These are phyloP conservation scores for Steatocranus sp. DNA, from an alignment of 2,797 vertebrate species.

Conservation along the genomic window DNA sequence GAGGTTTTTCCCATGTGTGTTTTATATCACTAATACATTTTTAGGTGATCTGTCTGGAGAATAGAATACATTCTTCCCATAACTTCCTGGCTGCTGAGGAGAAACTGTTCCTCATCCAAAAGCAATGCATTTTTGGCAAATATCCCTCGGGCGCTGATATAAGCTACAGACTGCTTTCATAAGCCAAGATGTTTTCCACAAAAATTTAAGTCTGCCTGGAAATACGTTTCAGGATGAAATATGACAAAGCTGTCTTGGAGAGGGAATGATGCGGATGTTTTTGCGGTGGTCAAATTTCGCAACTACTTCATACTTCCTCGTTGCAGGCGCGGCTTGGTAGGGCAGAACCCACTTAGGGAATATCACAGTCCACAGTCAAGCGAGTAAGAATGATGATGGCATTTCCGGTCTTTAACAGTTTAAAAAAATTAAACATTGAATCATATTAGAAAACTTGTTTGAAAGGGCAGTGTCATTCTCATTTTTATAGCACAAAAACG, in stretches of 20 bases:
- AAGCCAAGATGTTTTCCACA: background rate
- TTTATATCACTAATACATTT: background rate
- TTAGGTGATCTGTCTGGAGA: background rate
- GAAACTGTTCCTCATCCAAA: slow-evolving; percentile 26
- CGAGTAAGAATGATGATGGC: fast-evolving
- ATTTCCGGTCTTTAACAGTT: background rate
- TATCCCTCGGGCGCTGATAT: background rate
- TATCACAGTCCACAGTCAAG: background rate
- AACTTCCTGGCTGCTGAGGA: background rate
- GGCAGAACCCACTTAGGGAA: background rate
- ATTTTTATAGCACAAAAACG: background rate
- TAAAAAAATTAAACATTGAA: slow-evolving; percentile 6
- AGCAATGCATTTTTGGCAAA: slow-evolving; percentile 33
- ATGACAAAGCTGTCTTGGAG: background rate
- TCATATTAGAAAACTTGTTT: background rate
- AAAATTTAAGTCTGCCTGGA: background rate
- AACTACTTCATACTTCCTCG: slow-evolving; percentile 47
- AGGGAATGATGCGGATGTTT: background rate
- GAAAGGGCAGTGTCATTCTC: background rate
- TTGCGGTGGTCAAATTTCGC: slow-evolving; percentile 41
- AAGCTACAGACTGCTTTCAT: background rate
- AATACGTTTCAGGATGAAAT: background rate
- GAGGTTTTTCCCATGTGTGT: background rate
- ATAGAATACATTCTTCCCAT: slow-evolving; percentile 30
- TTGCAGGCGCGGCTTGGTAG: slow-evolving; percentile 44